phyloP scores from a whole-genome alignment of 2,888 invertebrate species.

The Maniola hyperantus region DNA sequence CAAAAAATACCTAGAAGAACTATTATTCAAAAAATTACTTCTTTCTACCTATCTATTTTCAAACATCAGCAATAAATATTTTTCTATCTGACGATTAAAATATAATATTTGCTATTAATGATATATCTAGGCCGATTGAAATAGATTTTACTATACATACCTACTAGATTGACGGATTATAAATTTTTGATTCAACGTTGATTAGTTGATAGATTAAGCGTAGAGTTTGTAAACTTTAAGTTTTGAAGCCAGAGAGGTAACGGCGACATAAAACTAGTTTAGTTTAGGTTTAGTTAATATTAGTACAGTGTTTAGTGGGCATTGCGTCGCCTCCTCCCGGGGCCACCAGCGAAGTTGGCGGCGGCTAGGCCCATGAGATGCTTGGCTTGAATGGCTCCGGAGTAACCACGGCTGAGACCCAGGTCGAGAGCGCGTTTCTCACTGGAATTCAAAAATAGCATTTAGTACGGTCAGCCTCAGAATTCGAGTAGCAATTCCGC shows the following conservation, averaged over 20 bases:
- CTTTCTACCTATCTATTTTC: no score
- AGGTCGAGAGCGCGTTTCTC: constrained; percentile 94
- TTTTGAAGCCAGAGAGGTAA: constrained; percentile 32
- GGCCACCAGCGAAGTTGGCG: constrained; percentile 94
- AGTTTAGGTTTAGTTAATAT: constrained; percentile 4
- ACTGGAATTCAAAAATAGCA: constrained; percentile 72
- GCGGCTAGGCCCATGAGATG: constrained; percentile 95
- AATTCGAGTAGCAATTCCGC: no score
- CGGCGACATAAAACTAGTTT: constrained; percentile 27
- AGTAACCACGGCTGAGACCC: constrained; percentile 93
- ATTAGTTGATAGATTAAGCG: constrained; percentile 27
- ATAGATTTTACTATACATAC: constrained; percentile 10
- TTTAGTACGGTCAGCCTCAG: no score
- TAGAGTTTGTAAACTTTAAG: constrained; percentile 23
- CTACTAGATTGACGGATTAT: constrained; percentile 34
- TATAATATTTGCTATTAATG: background rate
- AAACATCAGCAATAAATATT: no score
- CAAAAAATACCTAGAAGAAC: no score
- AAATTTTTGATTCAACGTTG: constrained; percentile 27
- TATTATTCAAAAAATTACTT: no score
- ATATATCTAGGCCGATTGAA: constrained; percentile 32
- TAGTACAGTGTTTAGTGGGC: constrained; percentile 53
- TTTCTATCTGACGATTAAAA: constrained; percentile 2
- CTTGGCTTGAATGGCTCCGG: constrained; percentile 94
- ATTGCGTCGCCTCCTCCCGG: constrained; percentile 92